Evolutionary conservation across 2,113 vertebrate species (phyloP).

Genomic region (Panthera uncia): DNA sequence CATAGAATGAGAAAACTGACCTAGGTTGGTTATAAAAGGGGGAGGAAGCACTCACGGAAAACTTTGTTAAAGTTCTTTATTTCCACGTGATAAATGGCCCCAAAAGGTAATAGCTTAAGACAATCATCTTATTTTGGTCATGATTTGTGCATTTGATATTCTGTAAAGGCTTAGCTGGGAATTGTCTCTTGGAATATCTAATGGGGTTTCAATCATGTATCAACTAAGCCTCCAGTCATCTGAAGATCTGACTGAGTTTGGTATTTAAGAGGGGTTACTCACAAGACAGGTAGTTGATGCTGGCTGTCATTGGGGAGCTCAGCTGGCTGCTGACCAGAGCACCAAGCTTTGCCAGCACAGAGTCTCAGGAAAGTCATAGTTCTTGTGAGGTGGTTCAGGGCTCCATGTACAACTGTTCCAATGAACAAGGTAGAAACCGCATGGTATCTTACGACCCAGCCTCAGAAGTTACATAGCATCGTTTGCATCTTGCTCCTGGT

Average conservation of each 20-base stretch:
- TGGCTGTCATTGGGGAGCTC: neutral
- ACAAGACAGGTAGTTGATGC: no score
- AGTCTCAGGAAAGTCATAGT: neutral
- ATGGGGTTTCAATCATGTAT: neutral
- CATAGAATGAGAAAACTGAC: neutral
- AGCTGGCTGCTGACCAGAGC: neutral
- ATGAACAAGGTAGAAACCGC: neutral
- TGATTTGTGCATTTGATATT: neutral
- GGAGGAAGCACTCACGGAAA: neutral
- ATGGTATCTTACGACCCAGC: neutral
- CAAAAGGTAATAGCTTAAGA: neutral
- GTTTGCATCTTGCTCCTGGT: neutral
- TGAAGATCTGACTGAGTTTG: neutral
- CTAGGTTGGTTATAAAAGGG: neutral
- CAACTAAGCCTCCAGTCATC: neutral
- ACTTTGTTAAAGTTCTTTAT: neutral
- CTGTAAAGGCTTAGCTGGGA: neutral
- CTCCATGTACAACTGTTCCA: neutral
- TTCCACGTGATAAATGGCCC: neutral
- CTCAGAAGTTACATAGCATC: neutral
- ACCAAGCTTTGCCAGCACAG: neutral
- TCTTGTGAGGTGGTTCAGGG: neutral
- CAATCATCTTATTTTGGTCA: neutral
- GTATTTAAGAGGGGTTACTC: neutral
- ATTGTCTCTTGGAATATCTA: neutral